phyloP scores from a whole-genome alignment of 2,888 invertebrate genomes.

The Drosophila mimetica region DNA sequence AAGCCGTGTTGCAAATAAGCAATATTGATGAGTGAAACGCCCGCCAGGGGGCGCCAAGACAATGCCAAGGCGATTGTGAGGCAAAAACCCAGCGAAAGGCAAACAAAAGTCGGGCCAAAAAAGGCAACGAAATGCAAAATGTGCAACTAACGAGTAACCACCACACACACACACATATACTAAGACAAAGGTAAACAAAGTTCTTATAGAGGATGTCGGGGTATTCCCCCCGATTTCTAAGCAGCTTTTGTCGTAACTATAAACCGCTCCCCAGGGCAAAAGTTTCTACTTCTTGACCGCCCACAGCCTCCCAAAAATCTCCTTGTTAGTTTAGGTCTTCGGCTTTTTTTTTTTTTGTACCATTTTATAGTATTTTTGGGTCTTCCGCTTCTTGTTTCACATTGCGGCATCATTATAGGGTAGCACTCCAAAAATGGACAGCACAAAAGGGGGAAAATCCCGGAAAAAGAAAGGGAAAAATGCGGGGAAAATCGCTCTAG shows the following conservation, averaged over 20 bases:
- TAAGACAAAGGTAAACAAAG: constrained; percentile 42
- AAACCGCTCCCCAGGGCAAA: constrained; percentile 31
- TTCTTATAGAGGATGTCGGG: constrained; percentile 6
- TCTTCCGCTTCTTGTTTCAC: constrained; percentile 29
- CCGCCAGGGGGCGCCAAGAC: constrained; percentile 32
- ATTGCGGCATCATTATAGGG: constrained; percentile 32
- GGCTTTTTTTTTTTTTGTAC: background rate
- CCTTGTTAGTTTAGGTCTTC: constrained; percentile 27
- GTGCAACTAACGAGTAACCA: constrained; percentile 64
- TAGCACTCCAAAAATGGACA: constrained; percentile 33
- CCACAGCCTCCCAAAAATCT: constrained; percentile 12
- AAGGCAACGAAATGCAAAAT: constrained; percentile 52
- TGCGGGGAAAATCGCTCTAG: constrained; percentile 4
- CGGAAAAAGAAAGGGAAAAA: constrained; percentile 10
- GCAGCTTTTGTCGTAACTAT: constrained; percentile 53
- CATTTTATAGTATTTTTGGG: constrained; percentile 33
- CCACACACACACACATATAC: constrained; percentile 9
- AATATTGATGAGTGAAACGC: constrained; percentile 73
- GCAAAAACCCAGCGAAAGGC: constrained; percentile 2
- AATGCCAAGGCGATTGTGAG: constrained; percentile 26
- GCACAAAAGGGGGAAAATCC: constrained; percentile 5
- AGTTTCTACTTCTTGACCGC: constrained; percentile 6
- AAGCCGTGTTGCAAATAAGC: constrained; percentile 70
- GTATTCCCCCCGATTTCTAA: constrained; percentile 18
- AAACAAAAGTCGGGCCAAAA: constrained; percentile 50